Conservation (phyloP, 2,113 vertebrate species). For the Pelobates fuscus region DNA sequence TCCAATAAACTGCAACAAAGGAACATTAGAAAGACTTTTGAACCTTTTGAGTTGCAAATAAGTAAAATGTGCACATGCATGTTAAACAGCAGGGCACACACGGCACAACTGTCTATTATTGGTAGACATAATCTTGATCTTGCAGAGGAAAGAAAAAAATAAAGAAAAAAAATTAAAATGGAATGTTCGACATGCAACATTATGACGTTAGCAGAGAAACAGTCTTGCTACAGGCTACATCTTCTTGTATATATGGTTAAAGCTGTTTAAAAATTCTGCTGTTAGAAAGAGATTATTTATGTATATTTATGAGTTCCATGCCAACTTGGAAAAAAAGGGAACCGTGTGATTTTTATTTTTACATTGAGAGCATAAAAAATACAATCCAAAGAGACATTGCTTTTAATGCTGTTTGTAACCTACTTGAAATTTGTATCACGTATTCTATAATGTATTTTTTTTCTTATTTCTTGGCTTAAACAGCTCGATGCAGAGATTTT, state of each 20-base stretch:
- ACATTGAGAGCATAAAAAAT: neutral
- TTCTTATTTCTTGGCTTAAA: no score
- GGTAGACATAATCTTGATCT: neutral
- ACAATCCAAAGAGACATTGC: neutral
- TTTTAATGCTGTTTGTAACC: no score
- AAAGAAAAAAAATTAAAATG: neutral
- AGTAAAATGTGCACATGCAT: neutral
- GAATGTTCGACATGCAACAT: neutral
- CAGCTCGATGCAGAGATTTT: no score
- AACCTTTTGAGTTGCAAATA: neutral
- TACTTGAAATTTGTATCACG: no score
- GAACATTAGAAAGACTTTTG: neutral
- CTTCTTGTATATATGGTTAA: neutral
- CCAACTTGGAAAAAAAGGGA: neutral
- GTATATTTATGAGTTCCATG: neutral
- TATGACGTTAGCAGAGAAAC: neutral
- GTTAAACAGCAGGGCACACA: neutral
- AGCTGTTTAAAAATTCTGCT: neutral
- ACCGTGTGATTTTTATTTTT: neutral
- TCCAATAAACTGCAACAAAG: slow-evolving; percentile 1
- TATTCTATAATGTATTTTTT: no score
- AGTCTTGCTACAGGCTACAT: neutral
- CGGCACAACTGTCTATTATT: neutral
- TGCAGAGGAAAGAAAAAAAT: neutral
- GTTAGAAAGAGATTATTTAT: neutral